Evolutionary conservation across 2,797 vertebrate genomes (phyloP), one percentile per base, ranked within the genome.

Genomic region (Sebastes steindachneri): DNA sequence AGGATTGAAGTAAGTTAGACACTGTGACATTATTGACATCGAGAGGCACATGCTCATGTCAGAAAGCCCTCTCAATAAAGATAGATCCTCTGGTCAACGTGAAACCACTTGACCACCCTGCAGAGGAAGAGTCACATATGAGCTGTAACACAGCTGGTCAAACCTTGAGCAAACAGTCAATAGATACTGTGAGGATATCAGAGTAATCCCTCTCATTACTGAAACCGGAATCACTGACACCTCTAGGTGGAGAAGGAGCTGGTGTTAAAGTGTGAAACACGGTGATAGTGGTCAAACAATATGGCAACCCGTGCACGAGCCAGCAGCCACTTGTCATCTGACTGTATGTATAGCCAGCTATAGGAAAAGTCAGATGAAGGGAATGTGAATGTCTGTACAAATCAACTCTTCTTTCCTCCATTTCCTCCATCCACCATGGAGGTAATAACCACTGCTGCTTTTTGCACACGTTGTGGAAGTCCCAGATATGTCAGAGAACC

Each of bases 41-140:
- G 3, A 73, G 82, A 82, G 77, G 65, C 89, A 83, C 75, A 55
- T 75, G 69, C 53, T 64, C 71, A 64, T 80, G 73, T 82, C 73
- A 28, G 21, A 83, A 58, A 86, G 74, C 81, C 77, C 60, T 76
- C 77, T 78, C 70, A 77, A 37, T 59, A 72, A 14, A 29, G 26
- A 59, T 5, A 28, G 60, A 71, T 26, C 9, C 51, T 79, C 10
- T 7, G 1, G 26, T 69, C 25, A 11, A 4, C 41, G 57, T 64
- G 66, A 62, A 75, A 67, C 53, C 25, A 9, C 48, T 57, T 37
- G 51, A 70, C 48, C 51, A 14, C 55, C 53, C 21, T 19, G 23
- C 53, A 25, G 64, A 68, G 37, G 23, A 48, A 25, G 64, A 68
- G 31, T 63, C 77, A 58, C 23, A 8, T 60, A 65, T 80, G 8